These are phyloP conservation scores for Lepidurus apus DNA, from an alignment of 1,140 invertebrate genomes.

Conservation along the genomic window DNA sequence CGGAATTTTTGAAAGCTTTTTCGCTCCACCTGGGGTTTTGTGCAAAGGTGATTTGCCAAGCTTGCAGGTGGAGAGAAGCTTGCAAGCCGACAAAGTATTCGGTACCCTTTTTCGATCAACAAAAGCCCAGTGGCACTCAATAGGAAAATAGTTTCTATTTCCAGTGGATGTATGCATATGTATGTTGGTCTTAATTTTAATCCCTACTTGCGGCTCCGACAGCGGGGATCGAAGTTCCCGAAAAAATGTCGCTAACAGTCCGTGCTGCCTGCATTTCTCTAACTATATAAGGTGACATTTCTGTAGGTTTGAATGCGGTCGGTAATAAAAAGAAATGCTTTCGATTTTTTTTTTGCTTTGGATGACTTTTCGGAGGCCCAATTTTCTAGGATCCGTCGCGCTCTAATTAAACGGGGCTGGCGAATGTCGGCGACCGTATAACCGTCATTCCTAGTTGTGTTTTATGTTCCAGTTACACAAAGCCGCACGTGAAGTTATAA, in stretches of 20 bases:
- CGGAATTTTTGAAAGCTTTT: background rate
- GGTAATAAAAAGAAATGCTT: too few species aligned
- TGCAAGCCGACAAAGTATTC: conserved; percentile 1
- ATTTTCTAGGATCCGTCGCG: too few species aligned
- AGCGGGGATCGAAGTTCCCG: background rate
- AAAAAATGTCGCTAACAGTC: background rate
- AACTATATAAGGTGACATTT: too few species aligned
- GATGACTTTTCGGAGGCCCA: too few species aligned
- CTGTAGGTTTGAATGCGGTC: too few species aligned
- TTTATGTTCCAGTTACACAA: background rate
- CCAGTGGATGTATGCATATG: background rate
- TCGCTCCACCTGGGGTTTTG: background rate
- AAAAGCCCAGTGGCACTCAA: background rate
- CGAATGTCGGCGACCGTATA: background rate
- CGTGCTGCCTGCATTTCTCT: too few species aligned
- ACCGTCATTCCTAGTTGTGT: background rate
- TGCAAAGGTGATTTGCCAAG: background rate
- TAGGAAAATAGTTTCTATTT: conserved; percentile 10
- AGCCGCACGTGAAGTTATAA: background rate
- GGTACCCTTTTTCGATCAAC: background rate
- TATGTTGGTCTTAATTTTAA: conserved; percentile 16
- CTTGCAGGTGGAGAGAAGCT: conserved; percentile 5
- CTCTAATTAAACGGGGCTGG: background rate
- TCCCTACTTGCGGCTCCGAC: background rate
- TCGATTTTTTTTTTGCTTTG: too few species aligned